Evolutionary conservation across 2,888 invertebrate genomes (phyloP), one percentile per base, ranked within the genome.

Genomic region (Heteromurus nitidus): DNA sequence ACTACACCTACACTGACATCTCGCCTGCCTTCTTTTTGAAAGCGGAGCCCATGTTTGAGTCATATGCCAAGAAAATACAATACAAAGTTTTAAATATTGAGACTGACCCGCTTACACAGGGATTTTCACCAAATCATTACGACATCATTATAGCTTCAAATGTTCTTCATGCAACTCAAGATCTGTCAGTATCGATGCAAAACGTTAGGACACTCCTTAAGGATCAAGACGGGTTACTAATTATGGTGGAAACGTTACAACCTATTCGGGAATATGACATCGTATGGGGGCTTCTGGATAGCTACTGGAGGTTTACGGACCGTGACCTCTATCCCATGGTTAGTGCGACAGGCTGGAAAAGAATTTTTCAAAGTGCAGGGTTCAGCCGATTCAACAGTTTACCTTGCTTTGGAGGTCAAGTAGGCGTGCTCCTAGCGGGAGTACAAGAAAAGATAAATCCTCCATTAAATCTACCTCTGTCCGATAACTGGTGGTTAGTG

Each of bases 51-150:
- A 73, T 68, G 31, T 84, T 82, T 67, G 77, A 73, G n/a, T 13
- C 62, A 1, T 77, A 73, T 31, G 82, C 74, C 13, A 62, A 73
- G 7, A 80, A 74, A 22, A 50, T 84, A 9, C 36, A 67, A 16
- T 84, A 77, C 55, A 82, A 82, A 70, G 77, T 84, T n/a, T 42
- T 84, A 3, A 82, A 84, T 44, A 68, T 84, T 50, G 84, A 82
- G 24, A 47, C 64, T 1, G 82, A 84, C 22, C 76, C 82, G 0
- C 58, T 76, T 26, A n/a, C 72, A 1, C 84, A 84, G 69, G 84
- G 84, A 26, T 84, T 84, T 26, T 44, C 64, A 5, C 80, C 82
- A 2, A 20, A 74, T 20, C 70, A 79, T n/a, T 84, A 60, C n/a
- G 84, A 84, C 44, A 30, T 82, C 13, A 65, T 84, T 16, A 42